Conservation (phyloP, 2,888 invertebrate species). For the Seira musarum region DNA sequence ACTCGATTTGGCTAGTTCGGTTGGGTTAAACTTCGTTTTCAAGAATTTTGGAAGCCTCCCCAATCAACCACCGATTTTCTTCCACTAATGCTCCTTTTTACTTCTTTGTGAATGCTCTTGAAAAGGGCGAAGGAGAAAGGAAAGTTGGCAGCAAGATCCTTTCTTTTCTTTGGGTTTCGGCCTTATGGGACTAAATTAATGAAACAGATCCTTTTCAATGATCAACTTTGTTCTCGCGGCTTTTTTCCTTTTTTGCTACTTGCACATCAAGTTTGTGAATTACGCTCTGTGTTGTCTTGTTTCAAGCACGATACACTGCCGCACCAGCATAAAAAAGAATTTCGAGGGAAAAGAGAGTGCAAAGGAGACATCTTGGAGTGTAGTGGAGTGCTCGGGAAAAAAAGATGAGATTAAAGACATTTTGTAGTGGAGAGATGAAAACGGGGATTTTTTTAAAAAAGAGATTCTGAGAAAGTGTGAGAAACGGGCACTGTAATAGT, state of each 20-base stretch:
- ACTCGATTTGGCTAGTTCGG: background rate
- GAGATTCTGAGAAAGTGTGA: background rate
- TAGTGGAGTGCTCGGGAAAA: background rate
- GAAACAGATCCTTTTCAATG: slow-evolving; percentile 50
- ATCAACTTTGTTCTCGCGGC: slow-evolving; percentile 48
- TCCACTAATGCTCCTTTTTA: slow-evolving; percentile 28
- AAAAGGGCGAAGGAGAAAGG: slow-evolving; percentile 34
- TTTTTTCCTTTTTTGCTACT: slow-evolving; percentile 27
- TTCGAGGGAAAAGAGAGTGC: background rate
- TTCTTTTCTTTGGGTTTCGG: slow-evolving; percentile 19
- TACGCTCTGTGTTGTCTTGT: background rate
- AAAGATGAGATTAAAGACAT: slow-evolving; percentile 4
- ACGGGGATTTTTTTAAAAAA: background rate
- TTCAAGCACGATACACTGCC: slow-evolving; percentile 10
- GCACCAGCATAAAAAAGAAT: slow-evolving; percentile 14
- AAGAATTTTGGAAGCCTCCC: slow-evolving; percentile 10
- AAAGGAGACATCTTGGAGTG: background rate
- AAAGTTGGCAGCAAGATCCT: slow-evolving; percentile 23
- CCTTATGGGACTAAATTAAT: slow-evolving; percentile 56
- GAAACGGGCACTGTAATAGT: background rate
- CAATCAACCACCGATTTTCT: slow-evolving; percentile 41
- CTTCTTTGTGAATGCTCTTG: slow-evolving; percentile 42
- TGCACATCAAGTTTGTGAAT: slow-evolving; percentile 14
- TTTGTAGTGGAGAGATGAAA: slow-evolving; percentile 13
- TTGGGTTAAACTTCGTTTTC: no score